phyloP scores from a whole-genome alignment of 2,797 vertebrate species.

The Sebastolobus altivelis region DNA sequence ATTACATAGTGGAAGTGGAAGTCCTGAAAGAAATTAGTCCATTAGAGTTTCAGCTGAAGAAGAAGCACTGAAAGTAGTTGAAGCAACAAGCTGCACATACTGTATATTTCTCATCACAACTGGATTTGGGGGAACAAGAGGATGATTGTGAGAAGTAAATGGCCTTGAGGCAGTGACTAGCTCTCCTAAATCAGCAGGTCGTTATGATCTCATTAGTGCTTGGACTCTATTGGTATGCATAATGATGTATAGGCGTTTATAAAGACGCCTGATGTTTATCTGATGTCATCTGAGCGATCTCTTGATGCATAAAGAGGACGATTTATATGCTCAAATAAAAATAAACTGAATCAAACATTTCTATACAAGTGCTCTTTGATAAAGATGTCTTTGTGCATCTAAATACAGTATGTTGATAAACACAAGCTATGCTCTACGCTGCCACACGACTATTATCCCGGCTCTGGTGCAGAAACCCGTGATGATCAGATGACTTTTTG shows the following conservation, averaged over 20 bases:
- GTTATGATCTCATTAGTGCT: neutral
- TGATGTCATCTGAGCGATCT: constrained; percentile 26
- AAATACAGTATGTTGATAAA: constrained; percentile 23
- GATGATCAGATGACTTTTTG: constrained; percentile 53
- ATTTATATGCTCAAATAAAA: constrained; percentile 25
- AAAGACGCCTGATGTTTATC: constrained; percentile 11
- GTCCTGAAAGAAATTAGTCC: neutral
- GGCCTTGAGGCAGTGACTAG: neutral
- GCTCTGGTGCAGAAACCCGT: constrained; percentile 34
- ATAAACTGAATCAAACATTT: constrained; percentile 9
- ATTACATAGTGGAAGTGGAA: neutral
- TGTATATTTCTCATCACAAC: neutral
- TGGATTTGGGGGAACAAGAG: constrained; percentile 1
- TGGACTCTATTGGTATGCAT: neutral
- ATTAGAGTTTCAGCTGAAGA: neutral
- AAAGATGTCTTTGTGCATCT: constrained; percentile 11
- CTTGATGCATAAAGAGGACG: constrained; percentile 20
- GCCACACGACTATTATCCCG: constrained; percentile 24
- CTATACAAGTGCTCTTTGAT: constrained; percentile 4
- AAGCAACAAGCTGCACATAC: neutral
- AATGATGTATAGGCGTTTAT: neutral
- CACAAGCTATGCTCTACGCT: constrained; percentile 4
- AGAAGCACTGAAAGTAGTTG: neutral
- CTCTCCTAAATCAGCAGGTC: neutral
- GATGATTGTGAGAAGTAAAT: neutral